A percentile compares a stretch with the other conserved stretches of the same genome.
Evolutionary conservation across 2,888 invertebrate species (phyloP).

Genomic region (Lycophotia porphyrea): DNA sequence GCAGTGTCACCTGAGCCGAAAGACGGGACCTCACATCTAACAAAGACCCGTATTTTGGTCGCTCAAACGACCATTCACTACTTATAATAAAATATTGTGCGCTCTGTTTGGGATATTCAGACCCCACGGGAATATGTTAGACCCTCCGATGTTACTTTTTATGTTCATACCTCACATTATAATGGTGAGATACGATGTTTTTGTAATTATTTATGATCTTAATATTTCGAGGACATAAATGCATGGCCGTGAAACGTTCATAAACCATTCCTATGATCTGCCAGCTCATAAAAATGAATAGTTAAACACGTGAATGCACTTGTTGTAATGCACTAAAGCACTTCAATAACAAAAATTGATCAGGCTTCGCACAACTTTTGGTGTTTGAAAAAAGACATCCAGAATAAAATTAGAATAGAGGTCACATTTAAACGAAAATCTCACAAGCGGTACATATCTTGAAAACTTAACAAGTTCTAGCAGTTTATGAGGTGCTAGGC

Average conservation of each 20-base stretch:
- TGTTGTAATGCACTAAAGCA: slow-evolving; percentile 1
- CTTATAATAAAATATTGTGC: slow-evolving; percentile 84
- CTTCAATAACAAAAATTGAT: not conserved
- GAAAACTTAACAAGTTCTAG: slow-evolving; percentile 67
- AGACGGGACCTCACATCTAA: slow-evolving; percentile 83
- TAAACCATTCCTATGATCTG: slow-evolving; percentile 47
- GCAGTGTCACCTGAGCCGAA: slow-evolving; percentile 87
- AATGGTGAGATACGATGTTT: slow-evolving; percentile 82
- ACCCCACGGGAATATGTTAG: slow-evolving; percentile 83
- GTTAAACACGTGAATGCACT: slow-evolving; percentile 1
- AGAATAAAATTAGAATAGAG: not conserved
- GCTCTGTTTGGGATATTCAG: slow-evolving; percentile 77
- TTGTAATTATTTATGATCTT: slow-evolving; percentile 82
- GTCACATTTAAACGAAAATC: slow-evolving; percentile 32
- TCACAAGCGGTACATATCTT: slow-evolving; percentile 39
- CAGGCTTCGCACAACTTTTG: not conserved
- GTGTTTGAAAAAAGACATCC: not conserved
- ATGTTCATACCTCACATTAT: slow-evolving; percentile 77
- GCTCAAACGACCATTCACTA: slow-evolving; percentile 81
- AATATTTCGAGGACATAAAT: slow-evolving; percentile 71
- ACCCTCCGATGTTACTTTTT: slow-evolving; percentile 78
- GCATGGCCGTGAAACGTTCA: slow-evolving; percentile 50
- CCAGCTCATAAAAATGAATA: slow-evolving; percentile 25
- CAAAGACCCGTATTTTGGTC: slow-evolving; percentile 86
- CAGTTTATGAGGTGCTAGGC: slow-evolving; percentile 75